Base-by-base conservation (phyloP, 2,888 invertebrate species). In the Netelia fuscicornis region DNA sequence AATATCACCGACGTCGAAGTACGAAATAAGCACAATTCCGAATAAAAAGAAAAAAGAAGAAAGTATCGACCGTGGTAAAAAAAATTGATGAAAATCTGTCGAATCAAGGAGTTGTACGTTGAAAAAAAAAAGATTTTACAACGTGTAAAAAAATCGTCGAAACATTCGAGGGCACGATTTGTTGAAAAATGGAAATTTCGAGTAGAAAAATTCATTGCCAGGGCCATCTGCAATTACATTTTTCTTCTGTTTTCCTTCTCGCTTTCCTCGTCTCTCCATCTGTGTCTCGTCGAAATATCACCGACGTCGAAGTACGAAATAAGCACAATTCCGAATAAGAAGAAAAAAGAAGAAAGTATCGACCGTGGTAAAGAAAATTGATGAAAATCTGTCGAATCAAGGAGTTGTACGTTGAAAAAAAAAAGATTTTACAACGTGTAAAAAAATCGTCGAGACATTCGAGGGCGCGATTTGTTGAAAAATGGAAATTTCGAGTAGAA, bases 271-370 rank as follows among this genome's bases (percentile, higher is more conserved):
- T 64, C 6, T 77, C 67, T 72, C 64, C 13, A 25, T 70, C 65
- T 71, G 70, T 17, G 42, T 76, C 80, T 71, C 75, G 84, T 84
- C 74, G 81, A 78, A 84, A 79, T 79, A 79, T 77, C 54, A 77
- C 54, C 77, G 70, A 77, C 74, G 77, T 42, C 48, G 48, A 72
- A 56, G 56, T 64, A 81, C 67, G 17, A 74, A 75, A 78, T 64
- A 78, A 81, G 54, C 77, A 68, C 74, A 72, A 17, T 17, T 17
- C 17, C 17, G 17, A 17, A 17, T 17, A 58, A 58, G 9, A 20
- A 10, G 8, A 56, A 20, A 13, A 58, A 30, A 30, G 5, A 30
- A 30, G 3, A 3, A 3, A 30, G 3, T 2, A 2, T 30, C 30
- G 30, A 30, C 30, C 1, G 3, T 3, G 30, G 3, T 30, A 30